Conservation (phyloP, 2,113 vertebrate species). For the Pelecanus crispus region DNA sequence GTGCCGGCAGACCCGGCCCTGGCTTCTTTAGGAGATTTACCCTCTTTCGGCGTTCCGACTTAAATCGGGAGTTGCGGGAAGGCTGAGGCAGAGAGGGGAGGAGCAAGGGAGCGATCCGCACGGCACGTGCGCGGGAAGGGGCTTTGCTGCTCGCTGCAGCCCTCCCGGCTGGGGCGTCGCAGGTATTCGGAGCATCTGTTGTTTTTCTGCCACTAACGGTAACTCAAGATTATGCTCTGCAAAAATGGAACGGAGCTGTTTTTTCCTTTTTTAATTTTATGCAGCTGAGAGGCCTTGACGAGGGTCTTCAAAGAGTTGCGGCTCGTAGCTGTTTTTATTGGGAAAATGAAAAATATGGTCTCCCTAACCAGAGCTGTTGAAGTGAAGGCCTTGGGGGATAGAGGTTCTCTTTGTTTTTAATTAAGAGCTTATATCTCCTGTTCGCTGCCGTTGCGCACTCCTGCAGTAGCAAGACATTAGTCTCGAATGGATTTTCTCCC, state of each 20-base stretch:
- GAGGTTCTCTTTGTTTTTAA: slow-evolving; percentile 55
- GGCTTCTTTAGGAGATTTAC: not conserved
- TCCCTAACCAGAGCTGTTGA: slow-evolving; percentile 27
- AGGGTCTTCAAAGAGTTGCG: slow-evolving; percentile 7
- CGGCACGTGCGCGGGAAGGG: accelerated
- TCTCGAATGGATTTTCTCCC: not conserved
- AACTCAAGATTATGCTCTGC: not conserved
- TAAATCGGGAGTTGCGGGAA: not conserved
- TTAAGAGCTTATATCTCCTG: slow-evolving; percentile 50
- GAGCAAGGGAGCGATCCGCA: accelerated
- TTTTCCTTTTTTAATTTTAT: not conserved
- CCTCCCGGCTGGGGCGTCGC: too few species aligned
- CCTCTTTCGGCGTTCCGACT: not conserved
- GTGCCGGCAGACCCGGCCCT: accelerated
- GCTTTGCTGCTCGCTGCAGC: accelerated
- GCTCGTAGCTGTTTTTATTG: not conserved
- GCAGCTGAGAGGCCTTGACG: not conserved
- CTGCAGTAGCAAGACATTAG: not conserved
- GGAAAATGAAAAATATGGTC: slow-evolving; percentile 3
- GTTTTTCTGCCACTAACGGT: not conserved
- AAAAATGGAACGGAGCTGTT: not conserved
- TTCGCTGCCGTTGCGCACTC: not conserved
- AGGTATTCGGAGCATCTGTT: too few species aligned
- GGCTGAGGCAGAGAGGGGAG: not conserved
- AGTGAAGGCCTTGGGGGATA: slow-evolving; percentile 21